Conservation (phyloP, 2,797 vertebrate species). For the Platalea minor region DNA sequence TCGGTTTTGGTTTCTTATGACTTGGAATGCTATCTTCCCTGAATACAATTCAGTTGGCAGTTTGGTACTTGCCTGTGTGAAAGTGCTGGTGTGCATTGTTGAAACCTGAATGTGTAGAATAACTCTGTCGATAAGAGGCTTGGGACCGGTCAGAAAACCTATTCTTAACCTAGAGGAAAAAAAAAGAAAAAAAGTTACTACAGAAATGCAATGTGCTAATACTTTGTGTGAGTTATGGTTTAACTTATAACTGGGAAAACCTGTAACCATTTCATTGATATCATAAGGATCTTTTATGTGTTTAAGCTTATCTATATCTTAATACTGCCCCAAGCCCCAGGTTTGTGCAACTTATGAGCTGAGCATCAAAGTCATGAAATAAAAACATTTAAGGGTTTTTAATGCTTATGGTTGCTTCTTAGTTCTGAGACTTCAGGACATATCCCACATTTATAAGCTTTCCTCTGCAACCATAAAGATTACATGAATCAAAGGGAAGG, state of each 20-base stretch:
- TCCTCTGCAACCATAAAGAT: background rate
- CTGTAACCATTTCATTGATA: background rate
- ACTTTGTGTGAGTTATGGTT: background rate
- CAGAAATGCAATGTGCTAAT: background rate
- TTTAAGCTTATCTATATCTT: background rate
- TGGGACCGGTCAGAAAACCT: constrained; percentile 92
- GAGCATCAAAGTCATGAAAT: background rate
- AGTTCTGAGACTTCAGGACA: background rate
- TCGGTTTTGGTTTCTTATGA: background rate
- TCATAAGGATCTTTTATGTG: background rate
- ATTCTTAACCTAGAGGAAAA: constrained; percentile 81
- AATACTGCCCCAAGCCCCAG: background rate
- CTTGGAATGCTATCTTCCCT: background rate
- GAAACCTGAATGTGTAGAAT: constrained; percentile 91
- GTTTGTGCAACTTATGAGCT: background rate
- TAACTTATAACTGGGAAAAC: background rate
- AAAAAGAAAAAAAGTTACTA: background rate
- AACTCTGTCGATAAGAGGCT: constrained; percentile 85
- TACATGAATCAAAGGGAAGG: background rate
- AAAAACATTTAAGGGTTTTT: background rate
- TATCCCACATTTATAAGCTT: background rate
- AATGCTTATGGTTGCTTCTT: background rate
- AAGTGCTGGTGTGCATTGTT: constrained; percentile 89
- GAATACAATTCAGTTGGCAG: background rate
- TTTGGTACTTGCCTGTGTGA: constrained; percentile 85